Evolutionary conservation across 2,113 vertebrate genomes (phyloP).

Genomic region (Catharus minimus): DNA sequence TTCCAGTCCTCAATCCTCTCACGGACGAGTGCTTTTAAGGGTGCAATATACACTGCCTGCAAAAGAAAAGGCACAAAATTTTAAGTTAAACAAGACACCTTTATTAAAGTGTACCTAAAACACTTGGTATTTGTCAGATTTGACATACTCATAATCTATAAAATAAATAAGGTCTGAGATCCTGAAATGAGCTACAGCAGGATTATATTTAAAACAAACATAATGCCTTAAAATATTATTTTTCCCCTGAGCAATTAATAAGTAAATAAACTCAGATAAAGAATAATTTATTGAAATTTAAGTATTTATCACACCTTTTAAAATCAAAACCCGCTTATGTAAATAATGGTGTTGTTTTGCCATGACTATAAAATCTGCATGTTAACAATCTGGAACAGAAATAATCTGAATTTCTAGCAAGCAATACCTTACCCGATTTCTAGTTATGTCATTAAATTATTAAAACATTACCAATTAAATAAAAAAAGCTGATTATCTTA

Average conservation of each 20-base stretch:
- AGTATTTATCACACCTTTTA: neutral
- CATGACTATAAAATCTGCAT: neutral
- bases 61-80: constrained; percentile 30
- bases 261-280: neutral
- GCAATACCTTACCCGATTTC: neutral
- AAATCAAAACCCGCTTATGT: neutral
- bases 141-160: neutral
- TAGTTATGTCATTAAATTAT: neutral
- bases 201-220: neutral
- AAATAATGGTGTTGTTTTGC: neutral
- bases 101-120: neutral
- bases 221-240: neutral
- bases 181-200: neutral
- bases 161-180: neutral
- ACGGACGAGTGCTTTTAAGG: constrained; percentile 93
- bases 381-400: neutral
- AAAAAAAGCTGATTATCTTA: neutral
- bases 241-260: neutral
- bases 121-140: neutral
- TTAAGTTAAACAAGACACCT: neutral
- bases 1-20: constrained; percentile 99
- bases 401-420: neutral
- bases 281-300: neutral
- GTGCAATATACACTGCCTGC: constrained; percentile 96
- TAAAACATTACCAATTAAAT: neutral